A percentile compares a stretch with the other conserved stretches of the same genome.
Conservation (phyloP, 64 coral and sea anemone species). For the Stylophora pistillata region DNA sequence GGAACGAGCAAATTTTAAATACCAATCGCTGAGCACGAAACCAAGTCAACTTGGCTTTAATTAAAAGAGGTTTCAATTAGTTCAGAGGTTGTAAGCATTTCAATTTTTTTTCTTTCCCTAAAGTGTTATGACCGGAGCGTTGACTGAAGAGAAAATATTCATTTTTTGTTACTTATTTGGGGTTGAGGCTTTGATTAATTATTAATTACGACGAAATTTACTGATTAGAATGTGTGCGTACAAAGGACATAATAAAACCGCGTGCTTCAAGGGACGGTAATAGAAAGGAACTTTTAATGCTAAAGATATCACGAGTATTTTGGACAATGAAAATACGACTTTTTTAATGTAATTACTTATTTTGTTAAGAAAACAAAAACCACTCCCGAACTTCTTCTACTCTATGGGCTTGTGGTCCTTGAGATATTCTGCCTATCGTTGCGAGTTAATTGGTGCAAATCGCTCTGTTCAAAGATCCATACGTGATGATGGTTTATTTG, state of each 20-base stretch:
- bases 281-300: slow-evolving; percentile 68
- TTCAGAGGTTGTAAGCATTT: slow-evolving; percentile 3
- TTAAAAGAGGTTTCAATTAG: slow-evolving; percentile 51
- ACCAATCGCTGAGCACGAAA: not conserved
- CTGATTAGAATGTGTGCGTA: slow-evolving; percentile 84
- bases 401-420: not conserved
- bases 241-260: slow-evolving; percentile 80
- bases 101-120: slow-evolving; percentile 56
- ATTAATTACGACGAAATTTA: slow-evolving; percentile 96
- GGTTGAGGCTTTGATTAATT: slow-evolving; percentile 82
- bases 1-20: slow-evolving; percentile 19
- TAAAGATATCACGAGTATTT: slow-evolving; percentile 46
- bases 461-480: slow-evolving; percentile 34
- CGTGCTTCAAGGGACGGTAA: slow-evolving; percentile 65
- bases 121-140: slow-evolving; percentile 76
- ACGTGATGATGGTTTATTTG: slow-evolving; percentile 61
- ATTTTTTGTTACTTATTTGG: slow-evolving; percentile 79
- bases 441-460: slow-evolving; percentile 60
- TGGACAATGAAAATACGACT: slow-evolving; percentile 32
- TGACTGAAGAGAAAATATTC: slow-evolving; percentile 75
- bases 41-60: slow-evolving; percentile 34
- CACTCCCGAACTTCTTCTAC: not conserved
- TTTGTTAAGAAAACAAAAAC: slow-evolving; percentile 35
- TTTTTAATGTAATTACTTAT: slow-evolving; percentile 72
- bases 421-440: slow-evolving; percentile 15